Evolutionary conservation across 2,113 vertebrate species (phyloP), one percentile per base, ranked within the genome.

Genomic region (Drymodes brunneopygia): DNA sequence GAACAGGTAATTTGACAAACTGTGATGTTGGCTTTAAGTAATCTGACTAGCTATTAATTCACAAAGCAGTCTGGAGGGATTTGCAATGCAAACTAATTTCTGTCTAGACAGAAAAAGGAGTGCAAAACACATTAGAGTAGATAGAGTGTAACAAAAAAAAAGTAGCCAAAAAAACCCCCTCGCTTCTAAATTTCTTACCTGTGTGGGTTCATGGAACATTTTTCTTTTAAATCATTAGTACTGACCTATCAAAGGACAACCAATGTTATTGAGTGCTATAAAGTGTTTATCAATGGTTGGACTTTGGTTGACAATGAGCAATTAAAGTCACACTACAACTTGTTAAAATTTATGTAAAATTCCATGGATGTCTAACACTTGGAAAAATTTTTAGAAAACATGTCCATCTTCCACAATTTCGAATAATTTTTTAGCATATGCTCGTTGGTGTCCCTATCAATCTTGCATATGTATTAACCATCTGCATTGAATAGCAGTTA

Each of bases 51-150:
- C 94, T 97, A 97, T 97, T 97, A 97, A 97, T 94, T 98, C 95
- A 97, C 94, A 97, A 96, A 98, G 91, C 92, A 97, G 95, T 97
- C 97, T 97, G 95, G 83, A 96, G 95, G 97, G 97, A 97, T 96
- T 96, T 97, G 96, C 95, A 97, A 97, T 88, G 92, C 88, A 97
- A 96, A 96, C 96, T 81, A 93, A 96, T 97, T 98, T 97, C 96
- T 96, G 98, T 98, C 98, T 98, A 98, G 98, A 98, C 98, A 97
- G 97, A 96, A 95, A 79, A 81, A 96, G 96, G 97, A 97, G 97
- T 97, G 97, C 80, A 97, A 97, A 98, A 98, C 71, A 94, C 98
- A 97, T 98, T 94, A 98, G 79, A 27, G 94, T 85, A 86, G 97
- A 97, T 38, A 86, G 73, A 97, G 87, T 69, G 33, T 78, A 89